phyloP scores from a whole-genome alignment of 2,797 vertebrate species.

The Thunnus albacares region DNA sequence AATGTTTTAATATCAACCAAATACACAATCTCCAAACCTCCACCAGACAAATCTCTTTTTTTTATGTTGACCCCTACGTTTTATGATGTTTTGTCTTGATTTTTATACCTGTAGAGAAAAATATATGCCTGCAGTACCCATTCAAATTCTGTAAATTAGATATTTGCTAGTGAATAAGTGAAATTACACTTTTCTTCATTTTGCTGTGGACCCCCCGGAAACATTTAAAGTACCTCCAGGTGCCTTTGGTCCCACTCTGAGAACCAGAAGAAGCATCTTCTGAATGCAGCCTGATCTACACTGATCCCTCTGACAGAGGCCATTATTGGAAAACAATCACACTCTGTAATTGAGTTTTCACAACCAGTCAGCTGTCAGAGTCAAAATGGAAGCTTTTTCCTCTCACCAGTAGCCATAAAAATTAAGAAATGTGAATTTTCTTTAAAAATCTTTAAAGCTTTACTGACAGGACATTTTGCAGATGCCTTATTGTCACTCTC shows the following conservation, averaged over 20 bases:
- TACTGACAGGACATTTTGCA: constrained; percentile 8
- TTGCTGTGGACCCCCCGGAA: background rate
- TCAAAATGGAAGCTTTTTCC: constrained; percentile 31
- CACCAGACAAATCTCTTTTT: background rate
- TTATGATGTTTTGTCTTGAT: background rate
- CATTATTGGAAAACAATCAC: constrained; percentile 44
- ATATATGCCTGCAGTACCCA: background rate
- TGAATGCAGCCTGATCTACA: constrained; percentile 26
- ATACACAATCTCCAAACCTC: background rate
- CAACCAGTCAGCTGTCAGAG: constrained; percentile 19
- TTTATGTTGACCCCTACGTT: background rate
- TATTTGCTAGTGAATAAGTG: constrained; percentile 6
- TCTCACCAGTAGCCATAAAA: constrained; percentile 4
- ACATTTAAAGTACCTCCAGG: background rate
- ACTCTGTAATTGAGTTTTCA: constrained; percentile 49
- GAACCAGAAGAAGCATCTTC: background rate
- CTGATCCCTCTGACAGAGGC: constrained; percentile 27
- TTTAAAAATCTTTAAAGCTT: constrained; percentile 15
- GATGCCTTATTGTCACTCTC: constrained; percentile 17
- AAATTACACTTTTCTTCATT: constrained; percentile 15
- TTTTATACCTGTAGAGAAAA: background rate
- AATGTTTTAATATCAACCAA: background rate
- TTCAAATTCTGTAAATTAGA: background rate
- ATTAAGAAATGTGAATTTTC: constrained; percentile 27
- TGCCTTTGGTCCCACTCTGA: background rate